These are phyloP conservation scores for Melangyna quadrimaculata DNA, from an alignment of 2,888 invertebrate genomes.

Conservation along the genomic window DNA sequence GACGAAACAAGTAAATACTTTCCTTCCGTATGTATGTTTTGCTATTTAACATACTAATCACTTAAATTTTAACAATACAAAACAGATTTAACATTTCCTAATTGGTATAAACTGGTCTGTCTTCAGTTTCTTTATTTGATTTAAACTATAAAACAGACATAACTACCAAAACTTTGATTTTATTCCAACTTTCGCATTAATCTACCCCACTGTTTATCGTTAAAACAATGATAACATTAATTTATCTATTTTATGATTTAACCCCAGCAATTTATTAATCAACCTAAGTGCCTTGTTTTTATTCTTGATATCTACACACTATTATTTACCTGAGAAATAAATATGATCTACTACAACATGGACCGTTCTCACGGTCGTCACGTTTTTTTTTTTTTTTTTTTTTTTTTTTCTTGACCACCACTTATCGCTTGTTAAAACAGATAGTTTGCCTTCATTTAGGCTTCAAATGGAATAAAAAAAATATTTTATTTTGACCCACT, in stretches of 20 bases:
- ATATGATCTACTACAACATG: slow-evolving; percentile 5
- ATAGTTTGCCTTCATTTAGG: slow-evolving; percentile 58
- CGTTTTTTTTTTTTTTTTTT: slow-evolving; percentile 37
- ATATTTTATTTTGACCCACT: slow-evolving; percentile 42
- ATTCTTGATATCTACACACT: not conserved
- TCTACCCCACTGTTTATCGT: not conserved
- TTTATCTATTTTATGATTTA: slow-evolving; percentile 53
- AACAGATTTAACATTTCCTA: not conserved
- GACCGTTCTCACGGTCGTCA: slow-evolving; percentile 67
- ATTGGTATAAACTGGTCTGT: not conserved
- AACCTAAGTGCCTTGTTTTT: slow-evolving; percentile 5
- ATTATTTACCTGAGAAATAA: not conserved
- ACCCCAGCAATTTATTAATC: slow-evolving; percentile 57
- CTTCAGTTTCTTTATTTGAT: too few species aligned
- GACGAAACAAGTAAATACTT: too few species aligned
- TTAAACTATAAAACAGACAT: too few species aligned
- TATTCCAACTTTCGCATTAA: not conserved
- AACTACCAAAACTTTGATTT: too few species aligned
- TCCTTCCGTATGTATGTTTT: too few species aligned
- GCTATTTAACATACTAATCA: too few species aligned
- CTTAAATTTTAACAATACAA: too few species aligned
- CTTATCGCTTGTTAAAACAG: slow-evolving; percentile 30
- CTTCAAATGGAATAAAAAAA: slow-evolving; percentile 6
- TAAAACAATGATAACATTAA: slow-evolving; percentile 34
- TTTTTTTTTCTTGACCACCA: slow-evolving; percentile 11